phyloP scores from a whole-genome alignment of 2,113 vertebrate species.

The Oryzias melastigma region DNA sequence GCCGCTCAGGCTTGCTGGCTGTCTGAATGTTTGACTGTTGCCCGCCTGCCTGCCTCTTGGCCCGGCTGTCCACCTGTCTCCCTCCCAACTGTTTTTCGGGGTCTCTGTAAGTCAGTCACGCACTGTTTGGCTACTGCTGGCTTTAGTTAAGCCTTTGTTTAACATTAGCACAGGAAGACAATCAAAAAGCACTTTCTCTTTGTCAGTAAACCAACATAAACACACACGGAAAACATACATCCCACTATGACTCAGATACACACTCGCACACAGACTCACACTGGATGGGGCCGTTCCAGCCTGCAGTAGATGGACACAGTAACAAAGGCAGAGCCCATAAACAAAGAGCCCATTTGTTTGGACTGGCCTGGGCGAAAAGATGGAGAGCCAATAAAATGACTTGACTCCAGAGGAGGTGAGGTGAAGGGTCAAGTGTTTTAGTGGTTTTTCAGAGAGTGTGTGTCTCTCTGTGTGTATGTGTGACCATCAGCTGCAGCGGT shows the following conservation, averaged over 20 bases:
- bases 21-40: slow-evolving; percentile 52
- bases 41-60: slow-evolving; percentile 52
- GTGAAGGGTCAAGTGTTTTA: slow-evolving; percentile 72
- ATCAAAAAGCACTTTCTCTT: slow-evolving; percentile 65
- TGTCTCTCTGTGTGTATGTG: slow-evolving; percentile 14
- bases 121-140: slow-evolving; percentile 32
- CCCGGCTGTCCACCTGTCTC: slow-evolving; percentile 54
- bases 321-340: slow-evolving; percentile 62
- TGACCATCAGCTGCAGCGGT: slow-evolving; percentile 43
- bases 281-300: not conserved
- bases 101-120: slow-evolving; percentile 13
- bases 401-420: slow-evolving; percentile 54
- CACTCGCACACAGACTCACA: slow-evolving; percentile 21
- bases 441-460: slow-evolving; percentile 39
- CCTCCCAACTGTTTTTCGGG: slow-evolving; percentile 14
- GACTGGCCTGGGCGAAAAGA: slow-evolving; percentile 45
- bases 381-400: slow-evolving; percentile 61
- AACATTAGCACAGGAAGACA: slow-evolving; percentile 56
- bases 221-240: slow-evolving; percentile 22
- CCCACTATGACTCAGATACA: slow-evolving; percentile 10
- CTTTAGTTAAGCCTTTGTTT: slow-evolving; percentile 58
- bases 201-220: slow-evolving; percentile 57
- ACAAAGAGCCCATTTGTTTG: slow-evolving; percentile 68
- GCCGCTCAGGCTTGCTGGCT: slow-evolving; percentile 15
- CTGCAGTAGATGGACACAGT: slow-evolving; percentile 46